These are phyloP conservation scores for Eurytoma adleriae DNA, from an alignment of 2,888 invertebrate genomes.

Conservation along the genomic window DNA sequence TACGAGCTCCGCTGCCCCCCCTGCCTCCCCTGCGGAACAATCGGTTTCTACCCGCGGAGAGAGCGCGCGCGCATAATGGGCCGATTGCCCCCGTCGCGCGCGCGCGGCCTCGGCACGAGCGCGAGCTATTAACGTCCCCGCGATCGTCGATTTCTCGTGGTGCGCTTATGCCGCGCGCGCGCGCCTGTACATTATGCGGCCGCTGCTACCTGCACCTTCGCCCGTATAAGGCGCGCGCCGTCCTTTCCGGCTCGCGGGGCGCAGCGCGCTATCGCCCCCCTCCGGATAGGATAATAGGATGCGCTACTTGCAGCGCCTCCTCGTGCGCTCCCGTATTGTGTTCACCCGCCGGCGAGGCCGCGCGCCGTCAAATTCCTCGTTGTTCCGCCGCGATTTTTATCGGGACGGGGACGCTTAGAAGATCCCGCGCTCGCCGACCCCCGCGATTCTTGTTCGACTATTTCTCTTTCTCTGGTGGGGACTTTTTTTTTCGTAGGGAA, in stretches of 20 bases:
- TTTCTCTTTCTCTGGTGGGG: not conserved
- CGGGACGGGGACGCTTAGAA: not conserved
- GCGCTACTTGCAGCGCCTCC: constrained; percentile 21
- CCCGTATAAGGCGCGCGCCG: constrained; percentile 27
- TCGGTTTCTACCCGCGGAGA: no score
- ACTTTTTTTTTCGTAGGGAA: not conserved
- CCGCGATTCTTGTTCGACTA: not conserved
- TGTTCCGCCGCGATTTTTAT: constrained; percentile 16
- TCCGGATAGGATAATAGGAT: constrained; percentile 44
- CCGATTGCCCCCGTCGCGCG: constrained; percentile 46
- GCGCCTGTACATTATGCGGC: constrained; percentile 22
- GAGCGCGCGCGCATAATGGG: constrained; percentile 28
- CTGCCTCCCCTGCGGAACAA: no score
- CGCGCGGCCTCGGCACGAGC: constrained; percentile 8
- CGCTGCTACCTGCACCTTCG: constrained; percentile 16
- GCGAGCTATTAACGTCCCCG: constrained; percentile 39
- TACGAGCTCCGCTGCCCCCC: not conserved
- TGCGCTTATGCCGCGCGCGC: not conserved
- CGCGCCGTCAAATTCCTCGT: constrained; percentile 26
- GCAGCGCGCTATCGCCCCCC: constrained; percentile 1
- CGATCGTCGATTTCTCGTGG: constrained; percentile 21
- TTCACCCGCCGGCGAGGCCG: not conserved
- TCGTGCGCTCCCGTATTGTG: not conserved
- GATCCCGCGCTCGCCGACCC: not conserved
- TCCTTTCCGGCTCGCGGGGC: no score